Evolutionary conservation across 1,140 invertebrate genomes (phyloP), one percentile per base, ranked within the genome.

Genomic region (Trigoniulus corallinus): DNA sequence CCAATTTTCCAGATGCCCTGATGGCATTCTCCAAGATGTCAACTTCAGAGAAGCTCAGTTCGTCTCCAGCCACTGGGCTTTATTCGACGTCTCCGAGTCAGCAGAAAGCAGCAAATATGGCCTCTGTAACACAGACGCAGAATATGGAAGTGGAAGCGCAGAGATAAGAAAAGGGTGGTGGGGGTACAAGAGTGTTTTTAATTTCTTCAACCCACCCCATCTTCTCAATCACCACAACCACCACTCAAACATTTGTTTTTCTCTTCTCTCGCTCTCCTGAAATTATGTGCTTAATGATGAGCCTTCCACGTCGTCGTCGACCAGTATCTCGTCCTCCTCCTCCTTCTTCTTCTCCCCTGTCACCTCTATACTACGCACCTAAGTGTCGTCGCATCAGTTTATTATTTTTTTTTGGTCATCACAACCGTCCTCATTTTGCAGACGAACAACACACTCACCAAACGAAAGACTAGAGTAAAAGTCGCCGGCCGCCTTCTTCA

Each of bases 1-100:
- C 86, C 18, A 88, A 88, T 66, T 89, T 88, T 60, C 84, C 85
- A 1, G 85, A 88, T 59, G 80, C 85, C 13, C 62, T 88, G 40
- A 66, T 84, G 40, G 83, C 84, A 29, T 88, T 89, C 65, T 84
- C 82, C 12, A 82, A 84, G 65, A 76, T 88, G 73, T 82, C 81
- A 10, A 74, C 78, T 2, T 72, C 73, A 26, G 69, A 63, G 18
- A 60, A 57, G 50, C 51, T 57, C 13, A 53, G 53, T 1, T 49
- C 57, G 3, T 61, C 61, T 22, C 63, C 63, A 20, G 20, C 42
- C 4, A 7, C 42, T 44, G 43, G 25, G 2, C 37, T 51, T 2
- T 51, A 46, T 39, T 51, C 50, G 3, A 51, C 50, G 4, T 46
- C 42, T 4, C 50, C 50, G 2, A 22, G 27, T 15, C 42, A 47